phyloP scores from a whole-genome alignment of 1,140 invertebrate genomes.

The Bombus breviceps region DNA sequence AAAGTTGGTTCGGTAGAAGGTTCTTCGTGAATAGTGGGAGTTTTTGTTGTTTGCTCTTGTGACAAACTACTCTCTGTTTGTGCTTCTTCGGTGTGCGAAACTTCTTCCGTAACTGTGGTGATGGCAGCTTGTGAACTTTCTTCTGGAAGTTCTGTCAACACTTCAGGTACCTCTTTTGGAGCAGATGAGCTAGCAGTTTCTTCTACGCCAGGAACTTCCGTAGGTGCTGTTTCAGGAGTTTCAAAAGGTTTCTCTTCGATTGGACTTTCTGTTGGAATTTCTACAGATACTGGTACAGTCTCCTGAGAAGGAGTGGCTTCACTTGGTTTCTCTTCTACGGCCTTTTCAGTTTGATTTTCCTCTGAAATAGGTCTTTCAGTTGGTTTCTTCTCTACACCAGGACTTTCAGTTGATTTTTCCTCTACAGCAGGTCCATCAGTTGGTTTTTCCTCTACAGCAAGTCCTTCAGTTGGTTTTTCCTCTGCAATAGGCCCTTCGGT shows the following conservation, averaged over 20 bases:
- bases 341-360: conserved; percentile 25
- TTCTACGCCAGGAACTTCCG: conserved; percentile 48
- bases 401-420: accelerated
- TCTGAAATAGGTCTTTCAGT: conserved; percentile 35
- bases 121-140: conserved; percentile 41
- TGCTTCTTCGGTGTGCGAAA: conserved; percentile 10
- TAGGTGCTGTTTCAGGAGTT: conserved; percentile 49
- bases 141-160: conserved; percentile 10
- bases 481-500: accelerated
- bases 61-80: conserved; percentile 14
- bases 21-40: conserved; percentile 23
- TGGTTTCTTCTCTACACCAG: conserved; percentile 11
- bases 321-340: conserved; percentile 8
- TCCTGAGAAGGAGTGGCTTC: conserved; percentile 30
- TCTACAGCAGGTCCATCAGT: accelerated
- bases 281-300: conserved; percentile 15
- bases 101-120: conserved; percentile 25
- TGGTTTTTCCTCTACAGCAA: no score
- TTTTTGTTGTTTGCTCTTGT: conserved; percentile 47
- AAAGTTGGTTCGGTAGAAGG: background rate
- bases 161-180: conserved; percentile 33
- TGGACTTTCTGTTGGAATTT: conserved; percentile 39
- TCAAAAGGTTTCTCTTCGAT: conserved; percentile 58
- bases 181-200: conserved; percentile 19
- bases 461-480: no score